Conservation (phyloP, 1,140 invertebrate genomes). For the Heterodera carotae region DNA sequence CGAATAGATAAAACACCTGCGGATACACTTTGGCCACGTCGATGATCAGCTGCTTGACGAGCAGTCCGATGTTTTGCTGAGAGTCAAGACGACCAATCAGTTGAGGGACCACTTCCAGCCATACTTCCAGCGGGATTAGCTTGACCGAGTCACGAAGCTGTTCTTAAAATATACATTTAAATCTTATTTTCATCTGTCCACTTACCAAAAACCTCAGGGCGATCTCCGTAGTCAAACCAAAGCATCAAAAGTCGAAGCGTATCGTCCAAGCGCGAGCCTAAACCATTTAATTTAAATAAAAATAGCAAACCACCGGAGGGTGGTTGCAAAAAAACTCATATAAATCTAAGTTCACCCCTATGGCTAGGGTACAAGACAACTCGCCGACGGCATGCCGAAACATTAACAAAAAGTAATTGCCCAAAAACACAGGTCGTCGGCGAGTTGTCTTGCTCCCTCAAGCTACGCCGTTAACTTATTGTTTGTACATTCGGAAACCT, state of each 20-base stretch:
- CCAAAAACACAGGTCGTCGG: too few relatives aligned
- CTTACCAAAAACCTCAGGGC: slow-evolving; percentile 80
- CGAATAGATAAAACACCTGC: slow-evolving; percentile 66
- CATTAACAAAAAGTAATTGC: not conserved
- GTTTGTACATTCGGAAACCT: too few relatives aligned
- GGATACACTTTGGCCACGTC: slow-evolving; percentile 82
- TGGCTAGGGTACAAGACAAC: too few relatives aligned
- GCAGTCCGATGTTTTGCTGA: slow-evolving; percentile 79
- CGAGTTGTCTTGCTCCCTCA: too few relatives aligned
- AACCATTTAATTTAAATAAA: slow-evolving; percentile 61
- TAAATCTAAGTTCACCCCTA: too few relatives aligned
- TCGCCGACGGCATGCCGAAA: too few relatives aligned
- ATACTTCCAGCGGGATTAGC: slow-evolving; percentile 92
- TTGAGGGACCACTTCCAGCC: slow-evolving; percentile 98
- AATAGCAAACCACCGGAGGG: too few relatives aligned
- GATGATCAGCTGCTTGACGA: slow-evolving; percentile 88
- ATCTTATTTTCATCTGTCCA: not conserved
- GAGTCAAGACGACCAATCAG: slow-evolving; percentile 96
- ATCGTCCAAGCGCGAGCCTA: slow-evolving; percentile 94
- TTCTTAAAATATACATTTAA: slow-evolving; percentile 65
- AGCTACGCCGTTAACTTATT: too few relatives aligned
- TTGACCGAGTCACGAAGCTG: slow-evolving; percentile 87
- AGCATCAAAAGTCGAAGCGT: slow-evolving; percentile 86
- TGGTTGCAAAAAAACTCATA: too few relatives aligned
- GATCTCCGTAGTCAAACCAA: slow-evolving; percentile 93